Evolutionary conservation across 2,113 vertebrate species (phyloP), one percentile per base, ranked within the genome.

Genomic region (Centrocercus urophasianus): DNA sequence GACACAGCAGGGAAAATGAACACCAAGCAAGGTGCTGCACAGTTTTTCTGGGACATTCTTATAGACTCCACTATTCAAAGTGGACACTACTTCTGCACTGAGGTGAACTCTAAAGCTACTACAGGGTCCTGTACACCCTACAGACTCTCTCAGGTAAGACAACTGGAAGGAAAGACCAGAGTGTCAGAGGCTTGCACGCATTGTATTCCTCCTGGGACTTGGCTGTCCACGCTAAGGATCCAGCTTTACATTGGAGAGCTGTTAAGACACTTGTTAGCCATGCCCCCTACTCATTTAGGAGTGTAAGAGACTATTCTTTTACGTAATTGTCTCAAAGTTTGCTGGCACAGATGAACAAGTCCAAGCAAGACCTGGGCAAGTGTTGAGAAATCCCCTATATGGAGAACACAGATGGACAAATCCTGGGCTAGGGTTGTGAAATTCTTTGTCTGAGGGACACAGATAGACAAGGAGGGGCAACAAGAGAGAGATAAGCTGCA

Each of bases 41-140:
- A 54, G 8, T 54, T 16, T 54, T 42, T 1, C 42, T 17, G 8
- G 21, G 3, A 25, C 1, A 5, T 4, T 4, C 79, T 1, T 88
- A 14, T 5, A 83, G 59, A 52, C 1, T 6, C 14, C 40, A 21
- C 0, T 52, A 22, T 13, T 34, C 47, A 73, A 79, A 88, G 38
- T 43, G 15, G 42, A 43, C 42, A 43, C 42, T 43, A 43, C 4
- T 52, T 8, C 21, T 69, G 19, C 7, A 24, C 1, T 6, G 16
- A 72, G 5, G 7, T 50, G 8, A 8, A 30, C 25, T 60, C 21
- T 20, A 63, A 71, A 72, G 30, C 11, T 9, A 56, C 14, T 4
- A 60, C 7, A 45, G 11, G 4, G 10, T 4, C 34, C 10, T 65
- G 43, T 19, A 65, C 6, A 52, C 3, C 8, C 34, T 36, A 38